A percentile compares a stretch with the other conserved stretches of the same genome.
Conservation (phyloP, 2,888 invertebrate species). For the Xestia rhomboidea region DNA sequence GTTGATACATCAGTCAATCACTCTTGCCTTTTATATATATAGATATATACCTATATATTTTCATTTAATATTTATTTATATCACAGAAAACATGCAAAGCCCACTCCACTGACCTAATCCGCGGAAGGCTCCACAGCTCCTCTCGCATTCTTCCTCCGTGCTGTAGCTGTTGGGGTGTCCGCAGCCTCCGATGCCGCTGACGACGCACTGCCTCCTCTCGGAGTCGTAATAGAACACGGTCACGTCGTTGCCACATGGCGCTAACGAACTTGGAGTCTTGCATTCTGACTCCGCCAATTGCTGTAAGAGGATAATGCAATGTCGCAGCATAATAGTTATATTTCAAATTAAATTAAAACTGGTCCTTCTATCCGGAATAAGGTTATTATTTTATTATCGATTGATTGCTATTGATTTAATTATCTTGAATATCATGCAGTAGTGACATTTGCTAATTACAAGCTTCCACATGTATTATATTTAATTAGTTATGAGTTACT, state of each 20-base stretch:
- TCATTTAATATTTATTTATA: no score
- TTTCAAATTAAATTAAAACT: not conserved
- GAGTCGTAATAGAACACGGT: slow-evolving; percentile 94
- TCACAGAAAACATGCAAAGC: no score
- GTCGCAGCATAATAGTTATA: not conserved
- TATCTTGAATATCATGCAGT: no score
- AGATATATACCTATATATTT: no score
- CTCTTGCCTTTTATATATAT: no score
- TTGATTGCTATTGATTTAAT: no score
- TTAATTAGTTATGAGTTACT: no score
- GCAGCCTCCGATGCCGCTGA: slow-evolving; percentile 89
- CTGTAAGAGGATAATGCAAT: slow-evolving; percentile 24
- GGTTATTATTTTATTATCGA: no score
- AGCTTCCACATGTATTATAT: no score
- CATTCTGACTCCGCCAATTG: slow-evolving; percentile 85
- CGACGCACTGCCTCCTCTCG: slow-evolving; percentile 88
- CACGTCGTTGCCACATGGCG: slow-evolving; percentile 92
- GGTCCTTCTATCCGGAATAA: not conserved
- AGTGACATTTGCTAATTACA: no score
- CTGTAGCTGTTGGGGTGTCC: slow-evolving; percentile 94
- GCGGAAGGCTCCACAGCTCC: slow-evolving; percentile 93
- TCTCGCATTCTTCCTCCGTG: slow-evolving; percentile 93
- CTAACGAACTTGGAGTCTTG: slow-evolving; percentile 91
- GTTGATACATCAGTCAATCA: no score
- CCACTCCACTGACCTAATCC: slow-evolving; percentile 46